Conservation (phyloP, 37 sponge, comb jelly and placozoan species). For the Halisarca cf. caerulea region DNA sequence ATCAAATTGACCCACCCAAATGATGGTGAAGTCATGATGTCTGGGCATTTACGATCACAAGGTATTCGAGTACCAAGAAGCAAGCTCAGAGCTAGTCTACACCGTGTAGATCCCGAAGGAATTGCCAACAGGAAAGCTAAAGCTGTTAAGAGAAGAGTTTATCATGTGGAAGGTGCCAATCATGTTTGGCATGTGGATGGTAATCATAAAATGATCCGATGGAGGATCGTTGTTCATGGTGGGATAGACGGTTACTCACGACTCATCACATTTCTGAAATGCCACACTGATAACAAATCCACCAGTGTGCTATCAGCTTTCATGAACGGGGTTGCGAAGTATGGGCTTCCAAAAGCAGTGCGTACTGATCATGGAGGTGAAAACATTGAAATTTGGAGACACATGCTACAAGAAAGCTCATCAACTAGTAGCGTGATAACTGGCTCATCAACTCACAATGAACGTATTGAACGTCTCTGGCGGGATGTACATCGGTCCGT, state of each 20-base stretch:
- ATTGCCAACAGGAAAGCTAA: neutral
- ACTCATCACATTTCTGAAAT: neutral
- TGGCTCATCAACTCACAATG: constrained; percentile 55
- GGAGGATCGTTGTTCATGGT: constrained; percentile 3
- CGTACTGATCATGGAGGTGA: constrained; percentile 33
- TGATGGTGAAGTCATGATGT: neutral
- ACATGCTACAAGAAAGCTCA: neutral
- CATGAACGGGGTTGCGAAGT: neutral
- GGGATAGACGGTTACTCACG: constrained; percentile 12
- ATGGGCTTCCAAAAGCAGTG: neutral
- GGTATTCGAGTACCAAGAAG: neutral
- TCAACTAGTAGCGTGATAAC: constrained; percentile 21
- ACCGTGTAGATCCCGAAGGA: constrained; percentile 3
- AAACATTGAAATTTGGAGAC: constrained; percentile 16
- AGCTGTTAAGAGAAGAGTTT: neutral
- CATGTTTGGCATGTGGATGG: constrained; percentile 11
- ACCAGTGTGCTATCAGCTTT: neutral
- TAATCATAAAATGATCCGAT: neutral
- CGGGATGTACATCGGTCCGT: constrained; percentile 48
- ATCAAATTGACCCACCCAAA: too few relatives aligned
- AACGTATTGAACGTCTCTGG: constrained; percentile 62
- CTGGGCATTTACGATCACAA: neutral
- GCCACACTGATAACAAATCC: neutral
- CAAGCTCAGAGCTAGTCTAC: neutral
- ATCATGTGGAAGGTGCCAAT: neutral